Evolutionary conservation across 2,888 invertebrate species (phyloP), one percentile per base, ranked within the genome.

Genomic region (Megamerina dolium): DNA sequence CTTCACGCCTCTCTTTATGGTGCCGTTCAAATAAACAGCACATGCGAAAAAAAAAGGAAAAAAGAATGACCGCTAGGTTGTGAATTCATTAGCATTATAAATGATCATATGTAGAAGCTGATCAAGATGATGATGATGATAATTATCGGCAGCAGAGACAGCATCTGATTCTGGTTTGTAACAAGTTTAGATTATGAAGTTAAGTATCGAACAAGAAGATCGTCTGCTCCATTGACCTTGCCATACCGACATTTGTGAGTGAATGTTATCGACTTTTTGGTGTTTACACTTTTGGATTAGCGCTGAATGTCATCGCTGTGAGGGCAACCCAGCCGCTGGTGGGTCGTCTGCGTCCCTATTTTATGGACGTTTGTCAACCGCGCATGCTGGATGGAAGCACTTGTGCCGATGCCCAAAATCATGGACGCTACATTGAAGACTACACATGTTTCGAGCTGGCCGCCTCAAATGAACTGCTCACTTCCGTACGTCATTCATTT

Each of bases 261-360:
- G 66, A 64, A 32, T 63, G 61, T 38, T 64, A 64, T 45, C 61
- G 61, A 41, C 48, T 58, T 12, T 49, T 63, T 16, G 66, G 64
- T 3, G 52, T 59, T 4, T 64, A 64, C 35, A 46, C 66, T 10
- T 64, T 66, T 16, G 64, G 66, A 1, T 32, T 64, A 43, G 61
- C 58, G 2, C 46, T 66, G 16, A 42, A 52, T 2, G 41, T 66
- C 37, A 41, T 62, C 21, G 46, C 55, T 9, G 49, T 51, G 10
- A 39, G 48, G 2, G 8, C 54, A 2, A 54, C 52, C 12, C 57
- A 64, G 37, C 43, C 47, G 9, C 44, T 52, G 4, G 51, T 54
- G 2, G 64, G 66, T 3, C 61, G 63, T 0, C 41, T 66, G 43
- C 52, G 64, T 17, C 64, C 64, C 4, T 54, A 63, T 31, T 64